phyloP scores from a whole-genome alignment of 2,888 invertebrate species.

The Adelognathus sp. region DNA sequence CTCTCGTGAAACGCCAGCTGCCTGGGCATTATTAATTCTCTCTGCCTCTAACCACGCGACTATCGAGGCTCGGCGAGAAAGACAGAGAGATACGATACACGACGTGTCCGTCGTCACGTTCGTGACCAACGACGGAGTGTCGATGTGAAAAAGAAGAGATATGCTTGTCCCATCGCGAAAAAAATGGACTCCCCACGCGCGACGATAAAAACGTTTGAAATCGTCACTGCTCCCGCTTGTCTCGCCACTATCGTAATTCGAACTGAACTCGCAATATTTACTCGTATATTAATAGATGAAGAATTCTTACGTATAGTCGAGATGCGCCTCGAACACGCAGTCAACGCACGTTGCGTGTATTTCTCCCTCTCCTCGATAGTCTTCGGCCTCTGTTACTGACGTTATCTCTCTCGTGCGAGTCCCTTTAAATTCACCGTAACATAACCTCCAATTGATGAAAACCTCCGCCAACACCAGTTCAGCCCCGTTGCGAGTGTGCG shows the following conservation, averaged over 20 bases:
- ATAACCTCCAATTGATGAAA: slow-evolving; percentile 31
- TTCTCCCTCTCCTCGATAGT: not conserved
- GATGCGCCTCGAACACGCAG: not conserved
- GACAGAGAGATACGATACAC: slow-evolving; percentile 1
- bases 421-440: slow-evolving; percentile 7
- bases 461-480: not conserved
- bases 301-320: slow-evolving; percentile 7
- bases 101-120: not conserved
- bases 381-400: not conserved
- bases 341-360: not conserved
- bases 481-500: not conserved
- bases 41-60: slow-evolving; percentile 15
- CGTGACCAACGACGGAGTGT: slow-evolving; percentile 18
- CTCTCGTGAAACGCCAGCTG: slow-evolving; percentile 40
- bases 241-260: not conserved
- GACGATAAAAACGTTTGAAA: slow-evolving; percentile 8
- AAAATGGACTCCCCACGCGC: not conserved
- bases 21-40: slow-evolving; percentile 39
- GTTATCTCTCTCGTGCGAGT: not conserved
- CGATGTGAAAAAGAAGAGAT: not conserved
- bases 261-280: not conserved
- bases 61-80: not conserved
- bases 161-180: not conserved
- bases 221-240: not conserved
- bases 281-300: not conserved